Evolutionary conservation across 2,113 vertebrate species (phyloP).

Genomic region (Corythornis cristatus): DNA sequence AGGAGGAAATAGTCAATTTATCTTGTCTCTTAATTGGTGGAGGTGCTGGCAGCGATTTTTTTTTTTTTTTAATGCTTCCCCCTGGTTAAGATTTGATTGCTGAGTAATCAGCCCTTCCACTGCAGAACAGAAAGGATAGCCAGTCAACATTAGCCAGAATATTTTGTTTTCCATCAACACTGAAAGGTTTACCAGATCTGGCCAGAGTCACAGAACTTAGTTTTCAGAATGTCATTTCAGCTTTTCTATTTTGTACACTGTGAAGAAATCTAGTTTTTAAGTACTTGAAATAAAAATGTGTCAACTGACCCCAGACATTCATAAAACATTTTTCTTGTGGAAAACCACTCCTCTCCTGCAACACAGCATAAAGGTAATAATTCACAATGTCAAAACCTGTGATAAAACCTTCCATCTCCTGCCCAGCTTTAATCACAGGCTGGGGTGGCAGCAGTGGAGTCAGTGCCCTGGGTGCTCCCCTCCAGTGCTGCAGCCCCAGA

Average conservation of each 20-base stretch:
- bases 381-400: neutral
- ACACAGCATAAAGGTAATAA: neutral
- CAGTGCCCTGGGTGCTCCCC: neutral
- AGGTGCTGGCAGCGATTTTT: accelerated
- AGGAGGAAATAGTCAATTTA: neutral
- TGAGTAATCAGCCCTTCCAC: neutral
- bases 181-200: neutral
- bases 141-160: neutral
- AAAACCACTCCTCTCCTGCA: neutral
- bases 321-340: neutral
- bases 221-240: neutral
- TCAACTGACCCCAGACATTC: neutral
- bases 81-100: neutral
- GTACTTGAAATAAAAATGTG: neutral
- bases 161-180: neutral
- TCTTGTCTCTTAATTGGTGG: neutral
- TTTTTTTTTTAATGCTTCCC: neutral
- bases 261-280: neutral
- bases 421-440: neutral
- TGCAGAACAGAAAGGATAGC: neutral
- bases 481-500: neutral
- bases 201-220: neutral
- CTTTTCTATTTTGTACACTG: neutral
- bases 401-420: neutral
- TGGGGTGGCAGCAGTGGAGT: neutral